phyloP scores from a whole-genome alignment of 1,140 invertebrate species.

The Anagrus nilaparvatae region DNA sequence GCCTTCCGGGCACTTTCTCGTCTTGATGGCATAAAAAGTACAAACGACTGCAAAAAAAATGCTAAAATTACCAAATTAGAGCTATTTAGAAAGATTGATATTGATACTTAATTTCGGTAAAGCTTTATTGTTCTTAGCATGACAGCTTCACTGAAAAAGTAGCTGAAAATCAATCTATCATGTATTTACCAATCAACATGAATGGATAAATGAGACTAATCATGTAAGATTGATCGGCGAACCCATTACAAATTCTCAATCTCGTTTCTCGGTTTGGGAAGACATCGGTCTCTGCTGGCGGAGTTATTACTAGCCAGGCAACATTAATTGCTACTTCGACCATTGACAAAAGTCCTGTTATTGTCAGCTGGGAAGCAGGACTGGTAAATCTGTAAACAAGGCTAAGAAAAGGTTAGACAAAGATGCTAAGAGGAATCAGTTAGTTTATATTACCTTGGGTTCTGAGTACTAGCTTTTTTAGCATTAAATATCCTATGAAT shows the following conservation, averaged over 20 bases:
- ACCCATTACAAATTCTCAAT: slow-evolving; percentile 40
- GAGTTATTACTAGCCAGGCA: slow-evolving; percentile 41
- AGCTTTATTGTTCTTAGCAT: too few species aligned
- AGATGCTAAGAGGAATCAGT: background rate
- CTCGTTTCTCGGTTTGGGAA: slow-evolving; percentile 37
- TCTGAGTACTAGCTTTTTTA: slow-evolving; percentile 25
- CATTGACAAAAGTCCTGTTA: slow-evolving; percentile 43
- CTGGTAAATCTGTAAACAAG: slow-evolving; percentile 38
- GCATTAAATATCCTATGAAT: slow-evolving; percentile 49
- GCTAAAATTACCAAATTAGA: too few species aligned
- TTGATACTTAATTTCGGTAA: background rate
- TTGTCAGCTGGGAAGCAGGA: slow-evolving; percentile 44
- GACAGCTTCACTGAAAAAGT: too few species aligned
- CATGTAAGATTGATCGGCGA: slow-evolving; percentile 45
- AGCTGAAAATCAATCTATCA: too few species aligned
- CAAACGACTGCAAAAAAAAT: slow-evolving; percentile 41
- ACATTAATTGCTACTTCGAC: slow-evolving; percentile 45
- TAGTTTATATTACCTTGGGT: slow-evolving; percentile 26
- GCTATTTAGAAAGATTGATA: slow-evolving; percentile 1
- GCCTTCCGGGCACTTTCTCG: slow-evolving; percentile 64
- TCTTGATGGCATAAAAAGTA: slow-evolving; percentile 66
- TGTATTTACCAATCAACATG: slow-evolving; percentile 36
- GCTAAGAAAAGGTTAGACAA: background rate
- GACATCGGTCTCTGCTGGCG: slow-evolving; percentile 35
- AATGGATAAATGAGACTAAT: slow-evolving; percentile 47